Evolutionary conservation across 2,888 invertebrate genomes (phyloP).

Genomic region (Auanema freiburgensis): DNA sequence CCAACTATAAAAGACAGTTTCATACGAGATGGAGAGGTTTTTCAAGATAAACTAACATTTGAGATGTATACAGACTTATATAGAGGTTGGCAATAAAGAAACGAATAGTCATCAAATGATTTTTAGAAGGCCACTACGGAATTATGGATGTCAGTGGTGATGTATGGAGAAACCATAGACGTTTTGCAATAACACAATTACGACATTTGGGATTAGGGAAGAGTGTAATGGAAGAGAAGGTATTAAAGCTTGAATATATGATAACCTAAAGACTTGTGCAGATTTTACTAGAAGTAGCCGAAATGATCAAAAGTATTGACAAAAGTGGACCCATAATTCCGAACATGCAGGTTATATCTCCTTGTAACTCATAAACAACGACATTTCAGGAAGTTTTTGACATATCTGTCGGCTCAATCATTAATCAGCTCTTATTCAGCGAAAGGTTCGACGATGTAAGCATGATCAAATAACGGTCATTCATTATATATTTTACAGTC

Average conservation of each 20-base stretch:
- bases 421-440: constrained; percentile 35
- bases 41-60: constrained; percentile 26
- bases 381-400: constrained; percentile 28
- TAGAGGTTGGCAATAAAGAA: constrained; percentile 14
- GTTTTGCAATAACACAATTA: constrained; percentile 31
- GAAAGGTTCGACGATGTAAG: constrained; percentile 30
- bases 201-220: constrained; percentile 41
- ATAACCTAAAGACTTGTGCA: background rate
- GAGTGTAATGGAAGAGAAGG: constrained; percentile 33
- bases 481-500: constrained; percentile 15
- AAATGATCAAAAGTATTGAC: background rate
- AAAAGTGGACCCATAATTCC: background rate
- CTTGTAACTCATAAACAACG: background rate
- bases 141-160: constrained; percentile 34
- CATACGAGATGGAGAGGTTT: constrained; percentile 31
- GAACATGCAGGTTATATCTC: no score
- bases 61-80: constrained; percentile 22
- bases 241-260: background rate
- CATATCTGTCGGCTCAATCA: constrained; percentile 30
- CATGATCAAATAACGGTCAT: no score
- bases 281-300: background rate
- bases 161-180: constrained; percentile 34
- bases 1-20: constrained; percentile 36
- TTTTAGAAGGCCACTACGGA: constrained; percentile 15
- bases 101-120: background rate